phyloP scores from a whole-genome alignment of 2,113 vertebrate species.

The Scolopax mira region DNA sequence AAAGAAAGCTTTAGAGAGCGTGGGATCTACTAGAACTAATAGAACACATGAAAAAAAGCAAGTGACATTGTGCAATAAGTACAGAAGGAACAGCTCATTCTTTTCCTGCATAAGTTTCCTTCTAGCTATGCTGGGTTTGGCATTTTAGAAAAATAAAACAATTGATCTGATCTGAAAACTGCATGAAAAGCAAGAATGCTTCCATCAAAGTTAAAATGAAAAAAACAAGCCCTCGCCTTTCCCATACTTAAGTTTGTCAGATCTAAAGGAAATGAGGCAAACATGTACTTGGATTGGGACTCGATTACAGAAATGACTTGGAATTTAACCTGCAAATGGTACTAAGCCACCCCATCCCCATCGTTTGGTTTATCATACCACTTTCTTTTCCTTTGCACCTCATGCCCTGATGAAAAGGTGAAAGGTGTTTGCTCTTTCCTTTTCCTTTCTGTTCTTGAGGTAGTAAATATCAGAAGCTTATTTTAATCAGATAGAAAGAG shows the following conservation, averaged over 20 bases:
- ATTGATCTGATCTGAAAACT: conserved; percentile 68
- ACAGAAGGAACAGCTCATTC: background rate
- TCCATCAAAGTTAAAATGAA: conserved; percentile 59
- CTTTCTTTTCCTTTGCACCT: background rate
- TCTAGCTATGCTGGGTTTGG: conserved; percentile 31
- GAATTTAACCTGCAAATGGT: conserved; percentile 41
- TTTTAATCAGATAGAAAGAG: conserved; percentile 7
- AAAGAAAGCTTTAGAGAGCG: background rate
- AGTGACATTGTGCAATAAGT: background rate
- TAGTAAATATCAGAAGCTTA: background rate
- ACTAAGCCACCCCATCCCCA: background rate
- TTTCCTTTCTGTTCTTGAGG: background rate
- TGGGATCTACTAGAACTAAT: background rate
- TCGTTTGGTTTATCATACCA: background rate
- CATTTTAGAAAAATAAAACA: conserved; percentile 64
- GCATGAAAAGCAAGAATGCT: conserved; percentile 52
- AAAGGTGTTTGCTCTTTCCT: background rate
- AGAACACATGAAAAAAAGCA: background rate
- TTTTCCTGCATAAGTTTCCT: conserved; percentile 40
- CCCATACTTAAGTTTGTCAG: conserved; percentile 56
- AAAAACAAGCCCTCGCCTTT: conserved; percentile 63
- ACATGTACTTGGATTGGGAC: conserved; percentile 42
- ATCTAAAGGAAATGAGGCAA: conserved; percentile 61
- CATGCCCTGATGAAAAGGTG: background rate
- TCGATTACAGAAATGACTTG: conserved; percentile 57